Base-by-base conservation (phyloP, 2,888 invertebrate genomes). In the Caenorhabditis imperialis region DNA sequence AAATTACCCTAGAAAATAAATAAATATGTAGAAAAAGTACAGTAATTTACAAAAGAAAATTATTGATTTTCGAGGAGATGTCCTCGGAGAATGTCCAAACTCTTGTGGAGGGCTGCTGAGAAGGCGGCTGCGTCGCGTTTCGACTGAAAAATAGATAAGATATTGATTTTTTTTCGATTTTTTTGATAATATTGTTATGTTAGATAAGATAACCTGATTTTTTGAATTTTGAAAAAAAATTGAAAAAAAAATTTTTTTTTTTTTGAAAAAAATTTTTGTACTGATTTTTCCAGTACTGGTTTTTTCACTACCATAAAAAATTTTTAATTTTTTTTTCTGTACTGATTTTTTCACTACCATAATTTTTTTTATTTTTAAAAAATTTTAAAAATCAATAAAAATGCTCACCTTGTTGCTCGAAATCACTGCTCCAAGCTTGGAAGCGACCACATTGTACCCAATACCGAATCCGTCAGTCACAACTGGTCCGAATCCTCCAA, bases 401-500 rank as follows among this genome's bases (percentile, higher is more conserved):
- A n/a, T n/a, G 30, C 57, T 54, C 53, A 81, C 82, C 61, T 84
- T 83, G 48, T 83, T 96, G 76, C 93, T 92, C 0, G 94, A 93
- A 8, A 94, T 92, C 50, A 94, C 92, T 44, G 93, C 92, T 14
- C 96, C 96, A 30, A 96, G 90, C 80, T 92, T 92, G 79, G 93
- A 92, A 27, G 94, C 92, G 85, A 93, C 92, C 37, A 96, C 94
- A 60, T 93, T 93, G 91, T 92, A 97, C 92, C 93, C 96, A 81
- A 98, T 92, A 42, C 99, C 99, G 88, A 93, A 93, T 5, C 98
- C 98, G 90, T 98, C 93, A 55, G 91, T 90, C 0, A 93, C 93
- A 7, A 96, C 96, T 0, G 98, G 96, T 0, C 95, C 97, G 90
- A 99, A 99, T 40, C 79, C 81, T 23, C 97, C 98, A 23, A 93